Base-by-base conservation (phyloP, 2,113 vertebrate species). In the Sarotherodon lohbergeri region DNA sequence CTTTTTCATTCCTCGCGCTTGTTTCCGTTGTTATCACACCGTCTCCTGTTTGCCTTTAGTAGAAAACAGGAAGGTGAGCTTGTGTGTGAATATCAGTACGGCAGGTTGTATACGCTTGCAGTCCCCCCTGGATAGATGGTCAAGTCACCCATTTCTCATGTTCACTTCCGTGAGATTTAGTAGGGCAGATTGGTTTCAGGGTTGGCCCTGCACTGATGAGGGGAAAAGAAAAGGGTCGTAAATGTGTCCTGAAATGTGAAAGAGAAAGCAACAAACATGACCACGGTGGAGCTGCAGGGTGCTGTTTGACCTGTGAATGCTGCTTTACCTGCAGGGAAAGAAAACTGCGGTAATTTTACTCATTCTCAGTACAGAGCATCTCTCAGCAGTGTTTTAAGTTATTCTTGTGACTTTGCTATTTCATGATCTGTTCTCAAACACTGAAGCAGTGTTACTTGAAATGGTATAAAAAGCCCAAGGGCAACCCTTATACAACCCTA, bases 81-180 rank as follows among this genome's bases (percentile, higher is more conserved):
- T 89, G 87, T 83, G 66, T 86, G 88, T 85, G 88, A 90, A 82
- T 89, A 91, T 90, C 82, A 81, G 24, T 17, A 73, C 24, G 19
- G 55, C 54, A 61, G 63, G 68, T 87, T 86, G 73, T 88, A 32
- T 79, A 79, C 56, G 50, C 56, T 54, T 56, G 19, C 76, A 36
- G 81, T 86, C 68, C 63, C 68, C 4, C 6, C 16, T 59, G 66
- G 90, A 89, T 73, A 39, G 63, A 89, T 79, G 73, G 63, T 85
- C 86, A 80, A 84, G 78, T 80, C 55, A 68, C 85, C 73, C 43
- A 57, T 90, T 90, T 50, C 61, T 91, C 87, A 46, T 66, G 59
- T 90, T 91, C 50, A 73, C 85, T 86, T 91, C 85, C 34, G 84
- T 59, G 46, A 76, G 48, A 68, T 89, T 68, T 80, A 85, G 80